Evolutionary conservation across 2,888 invertebrate species (phyloP), one percentile per base, ranked within the genome.

Genomic region (Tillus elongatus): DNA sequence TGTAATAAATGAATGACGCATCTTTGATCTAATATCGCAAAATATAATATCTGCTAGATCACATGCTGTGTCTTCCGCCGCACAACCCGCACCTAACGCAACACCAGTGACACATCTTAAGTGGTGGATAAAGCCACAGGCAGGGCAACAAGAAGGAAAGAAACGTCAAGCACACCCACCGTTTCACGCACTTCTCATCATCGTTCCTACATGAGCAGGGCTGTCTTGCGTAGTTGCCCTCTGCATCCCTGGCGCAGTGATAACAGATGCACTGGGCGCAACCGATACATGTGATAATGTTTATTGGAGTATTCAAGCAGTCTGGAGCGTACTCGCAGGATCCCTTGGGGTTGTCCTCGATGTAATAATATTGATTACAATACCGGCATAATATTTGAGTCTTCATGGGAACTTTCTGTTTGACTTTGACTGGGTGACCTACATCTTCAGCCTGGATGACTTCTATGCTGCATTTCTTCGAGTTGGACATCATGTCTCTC

Each of bases 241-340:
- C 92, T 2, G 85, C 77, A 65, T 91, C 90, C 47, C 87, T 77
- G 77, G 89, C 84, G 66, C 93, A 93, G 70, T 93, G 92, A 70
- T 92, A 93, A 56, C 91, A 72, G 77, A 92, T 79, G 55, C 90
- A 85, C 69, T 82, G 82, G 11, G 92, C 90, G 64, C 90, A 88
- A 8, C 54, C 57, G 57, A 93, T 80, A 61, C 93, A 92, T 32
- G 86, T 79, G 30, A 88, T 76, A 38, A 75, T 73, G 61, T 91
- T 83, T 53, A 93, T 83, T 54, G 87, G 83, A 14, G 79, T 72
- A 47, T 75, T 76, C 58, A 83, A 77, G 54, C 79, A 75, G 68
- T 93, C 92, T 0, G 93, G 93, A 2, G 91, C 91, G 63, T 74
- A 84, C 56, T 84, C 80, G 59, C 88, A 88, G 35, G 85, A 76